Base-by-base conservation (phyloP, 2,113 vertebrate species). In the Athene noctua region DNA sequence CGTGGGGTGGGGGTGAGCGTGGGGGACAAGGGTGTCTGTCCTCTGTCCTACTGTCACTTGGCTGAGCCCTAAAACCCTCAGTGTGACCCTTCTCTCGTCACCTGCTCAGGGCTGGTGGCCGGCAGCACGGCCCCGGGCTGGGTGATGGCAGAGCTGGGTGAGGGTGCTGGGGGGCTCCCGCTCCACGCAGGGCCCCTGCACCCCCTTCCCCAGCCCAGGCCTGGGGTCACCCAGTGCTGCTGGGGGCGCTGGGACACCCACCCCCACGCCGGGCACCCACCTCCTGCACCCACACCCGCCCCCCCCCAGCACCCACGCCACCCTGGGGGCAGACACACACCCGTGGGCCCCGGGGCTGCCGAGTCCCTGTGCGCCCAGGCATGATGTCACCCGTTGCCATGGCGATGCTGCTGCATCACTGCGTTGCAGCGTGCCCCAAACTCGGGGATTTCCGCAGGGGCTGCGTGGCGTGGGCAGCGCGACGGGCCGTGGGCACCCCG, bases 331-430 rank as follows among this genome's bases (percentile, higher is more conserved):
- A 82, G 62, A 67, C 46, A 1, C 1, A 22, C 58, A 63, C 75
- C 83, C 71, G 70, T 40, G 67, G 88, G 93, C 96, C 91, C 68
- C 4, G 21, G 63, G 80, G 77, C 83, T 95, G 89, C 83, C 5
- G 27, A 27, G 80, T 92, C 83, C 86, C 95, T 66, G 90, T 84
- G 95, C 77, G 11, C 95, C 95, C 85, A 92, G 86, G 16, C 94
- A 25, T 97, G 97, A 96, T 95, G 92, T 97, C 96, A 97, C 55
- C 54, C 63, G 97, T 98, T 98, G 94, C 97, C 96, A 97, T 97
- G 93, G 96, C 21, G 1, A 98, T 49, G 87, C 82, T 94, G 91
- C 94, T 88, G 96, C 94, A 94, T 95, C 94, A 78, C 88, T 77
- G 95, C 63, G 44, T 91, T n/a, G 72, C 93, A 86, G 73, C 6